Base-by-base conservation (phyloP, 2,888 invertebrate species). In the Diadegma fenestrale region DNA sequence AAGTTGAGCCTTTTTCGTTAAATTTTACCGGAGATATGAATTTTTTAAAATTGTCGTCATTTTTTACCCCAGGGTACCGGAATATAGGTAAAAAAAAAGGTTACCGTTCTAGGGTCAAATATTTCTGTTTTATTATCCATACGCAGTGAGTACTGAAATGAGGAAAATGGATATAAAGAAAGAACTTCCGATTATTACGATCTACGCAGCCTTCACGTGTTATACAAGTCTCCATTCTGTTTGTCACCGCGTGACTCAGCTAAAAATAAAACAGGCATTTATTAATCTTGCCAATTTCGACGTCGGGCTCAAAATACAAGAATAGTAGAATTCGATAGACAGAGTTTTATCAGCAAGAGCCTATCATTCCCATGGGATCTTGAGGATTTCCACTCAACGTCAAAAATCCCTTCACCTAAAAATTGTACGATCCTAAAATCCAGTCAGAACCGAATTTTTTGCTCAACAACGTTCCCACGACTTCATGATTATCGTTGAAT, bases 231-330 rank as follows among this genome's bases (percentile, higher is more conserved):
- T 37, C 45, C 30, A 26, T 72, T 61, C 77, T 61, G 51, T 77
- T 80, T 73, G 41, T 43, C 76, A 41, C 33, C 66, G 58, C 43
- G 66, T 66, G 72, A 80, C 30, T 51, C 63, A 48, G 41, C 61
- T 78, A 63, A 81, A 84, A 80, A 84, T 81, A 81, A 68, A 80
- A 80, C 66, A 45, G 58, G 72, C 72, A 68, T 77, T 80, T 61
- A 84, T 77, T 73, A 66, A 51, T 80, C 72, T 37, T 84, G 77
- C 51, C 80, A 80, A 77, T 64, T 81, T 72, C 19, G 51, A 64
- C 72, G 61, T 48, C 72, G 66, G 33, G 61, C 63, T 41, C 22
- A 26, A 17, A 19, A 45, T 63, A 33, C n/a, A 22, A 69, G 14
- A 17, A 14, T 37, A 17, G 41, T n/a, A 10, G 22, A 37, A 48